Base-by-base conservation (phyloP, 92 coral and sea anemone species). In the Phenganax subtilis region DNA sequence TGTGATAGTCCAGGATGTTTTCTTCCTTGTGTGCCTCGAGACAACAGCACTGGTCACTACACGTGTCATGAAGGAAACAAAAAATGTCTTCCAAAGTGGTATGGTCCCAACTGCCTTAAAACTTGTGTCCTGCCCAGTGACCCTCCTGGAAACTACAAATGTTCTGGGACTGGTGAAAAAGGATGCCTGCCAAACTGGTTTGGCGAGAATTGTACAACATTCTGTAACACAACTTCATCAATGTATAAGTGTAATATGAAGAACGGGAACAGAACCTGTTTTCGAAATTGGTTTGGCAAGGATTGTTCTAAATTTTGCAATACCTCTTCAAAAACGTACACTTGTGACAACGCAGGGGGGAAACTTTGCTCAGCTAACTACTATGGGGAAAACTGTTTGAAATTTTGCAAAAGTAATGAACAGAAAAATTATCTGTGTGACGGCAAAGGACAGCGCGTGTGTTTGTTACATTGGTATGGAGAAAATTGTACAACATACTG, bases 391-490 rank as follows among this genome's bases (percentile, higher is more conserved):
- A 75, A 76, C 10, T 91, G 73, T 68, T 68, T 54, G 14, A 17
- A 30, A 30, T 44, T 30, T 54, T 68, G 73, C 16, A 20, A 68
- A 51, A 54, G 47, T 54, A 68, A 15, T 54, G 14, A 9, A 54
- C 53, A 11, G 16, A 11, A 28, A 30, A 68, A 15, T 30, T 68
- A 87, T 87, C 63, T 65, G 76, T 78, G 71, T 89, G 89, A 69
- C 14, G 28, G 9, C 69, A 85, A 57, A 66, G 75, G 70, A 74
- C 80, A 52, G 52, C 86, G 76, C 53, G 15, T 87, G 0, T 91
- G 97, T 57, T 65, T 84, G 54, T 67, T 83, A 10, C 81, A 91
- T 88, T 93, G 97, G 93, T 88, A 87, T 75, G 96, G 91, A 10
- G 51, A 17, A 10, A 20, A 79, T 5, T 79, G 83, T 56, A 47